Evolutionary conservation across 2,113 vertebrate genomes (phyloP).

Genomic region (Tringa solitaria): DNA sequence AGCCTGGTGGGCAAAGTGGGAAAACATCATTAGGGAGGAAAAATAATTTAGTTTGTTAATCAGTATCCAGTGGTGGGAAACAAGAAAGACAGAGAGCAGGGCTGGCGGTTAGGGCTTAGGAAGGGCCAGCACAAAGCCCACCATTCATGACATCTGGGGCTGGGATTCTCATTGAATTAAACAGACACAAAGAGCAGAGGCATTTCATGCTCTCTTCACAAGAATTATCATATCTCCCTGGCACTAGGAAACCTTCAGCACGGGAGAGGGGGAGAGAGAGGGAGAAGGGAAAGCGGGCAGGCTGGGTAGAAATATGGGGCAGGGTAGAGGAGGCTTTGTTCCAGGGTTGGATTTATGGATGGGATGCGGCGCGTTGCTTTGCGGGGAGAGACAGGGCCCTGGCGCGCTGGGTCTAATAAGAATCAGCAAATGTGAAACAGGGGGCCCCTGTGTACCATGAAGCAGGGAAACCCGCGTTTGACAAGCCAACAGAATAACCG

Average conservation of each 20-base stretch:
- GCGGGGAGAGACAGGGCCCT: conserved; percentile 52
- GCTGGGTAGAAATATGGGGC: conserved; percentile 66
- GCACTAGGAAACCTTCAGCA: conserved; percentile 68
- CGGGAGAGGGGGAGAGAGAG: conserved; percentile 25
- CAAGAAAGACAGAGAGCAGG: conserved; percentile 65
- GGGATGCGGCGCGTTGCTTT: conserved; percentile 55
- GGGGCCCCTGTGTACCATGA: conserved; percentile 64
- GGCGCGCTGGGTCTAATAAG: conserved; percentile 59
- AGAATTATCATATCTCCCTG: conserved; percentile 75
- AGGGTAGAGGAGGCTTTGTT: conserved; percentile 70
- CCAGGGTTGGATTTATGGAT: conserved; percentile 65
- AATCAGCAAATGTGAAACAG: conserved; percentile 63
- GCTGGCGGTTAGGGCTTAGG: conserved; percentile 68
- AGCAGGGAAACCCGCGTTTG: conserved; percentile 52
- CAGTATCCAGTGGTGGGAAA: conserved; percentile 72
- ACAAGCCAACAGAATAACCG: conserved; percentile 61
- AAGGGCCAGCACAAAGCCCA: conserved; percentile 71
- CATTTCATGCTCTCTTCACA: conserved; percentile 72
- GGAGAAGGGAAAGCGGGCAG: conserved; percentile 49
- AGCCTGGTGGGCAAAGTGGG: conserved; percentile 69
- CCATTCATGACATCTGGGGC: conserved; percentile 73
- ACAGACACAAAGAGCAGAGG: conserved; percentile 76
- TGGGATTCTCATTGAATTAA: conserved; percentile 73
- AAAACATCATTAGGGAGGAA: conserved; percentile 72
- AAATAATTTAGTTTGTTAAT: conserved; percentile 75